Base-by-base conservation (phyloP, 2,113 vertebrate genomes). In the Origma solitaria region DNA sequence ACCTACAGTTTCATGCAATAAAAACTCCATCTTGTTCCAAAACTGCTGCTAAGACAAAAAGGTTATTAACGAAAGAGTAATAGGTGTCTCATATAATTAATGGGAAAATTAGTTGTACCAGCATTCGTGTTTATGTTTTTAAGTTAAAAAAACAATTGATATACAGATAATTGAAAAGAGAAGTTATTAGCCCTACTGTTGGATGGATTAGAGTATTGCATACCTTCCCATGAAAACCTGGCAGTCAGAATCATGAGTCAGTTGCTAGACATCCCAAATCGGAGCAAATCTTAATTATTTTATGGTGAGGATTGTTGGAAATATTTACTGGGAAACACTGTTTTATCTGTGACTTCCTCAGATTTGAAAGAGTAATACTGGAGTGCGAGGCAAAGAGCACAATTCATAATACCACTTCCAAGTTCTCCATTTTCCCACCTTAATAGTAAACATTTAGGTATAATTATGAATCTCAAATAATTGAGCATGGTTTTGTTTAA, bases 401-500 rank as follows among this genome's bases (percentile, higher is more conserved):
- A 50, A 42, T 35, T 77, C 23, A 64, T 25, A 37, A 31, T 8
- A 44, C 3, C 2, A 6, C 6, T 71, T 89, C 31, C 31, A 66
- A 58, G 6, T 66, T 78, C 3, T 17, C 4, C 7, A 3, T 70
- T 86, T 87, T 10, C 13, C 31, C 18, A 56, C 14, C 3, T 71
- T 79, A 75, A 49, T 8, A 56, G 6, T 14, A 85, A 69, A 8
- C 8, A 62, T 24, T 42, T 47, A 62, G 15, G 11, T 60, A 27
- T 20, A 56, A 68, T 79, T 79, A 47, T 60, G 61, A 25, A 64
- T 56, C 20, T 66, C 12, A 70, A 61, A 93, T 28, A 93, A 56
- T 17, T 37, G 27, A 60, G 2, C 0, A 0, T 1, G 0, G 1
- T 45, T 88, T 88, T 30, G 21, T 47, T 76, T 33, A 44, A 33